phyloP scores from a whole-genome alignment of 2,797 vertebrate genomes.

The Pachyuromys duprasi region DNA sequence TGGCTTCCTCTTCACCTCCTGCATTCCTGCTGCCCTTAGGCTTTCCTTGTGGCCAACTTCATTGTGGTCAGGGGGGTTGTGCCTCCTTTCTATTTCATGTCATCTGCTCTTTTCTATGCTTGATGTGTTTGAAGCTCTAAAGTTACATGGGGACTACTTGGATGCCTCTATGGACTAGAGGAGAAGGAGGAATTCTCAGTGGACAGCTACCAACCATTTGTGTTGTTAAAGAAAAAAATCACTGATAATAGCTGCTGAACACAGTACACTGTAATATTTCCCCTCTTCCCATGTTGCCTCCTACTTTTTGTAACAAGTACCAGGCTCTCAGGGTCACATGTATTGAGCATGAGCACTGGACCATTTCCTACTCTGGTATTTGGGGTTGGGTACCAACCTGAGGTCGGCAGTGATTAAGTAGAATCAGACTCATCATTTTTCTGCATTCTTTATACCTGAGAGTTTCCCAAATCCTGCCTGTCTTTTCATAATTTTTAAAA shows the following conservation, averaged over 20 bases:
- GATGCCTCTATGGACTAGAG: not conserved
- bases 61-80: not conserved
- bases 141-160: not conserved
- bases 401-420: not conserved
- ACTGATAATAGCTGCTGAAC: rapidly evolving
- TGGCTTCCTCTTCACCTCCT: rapidly evolving
- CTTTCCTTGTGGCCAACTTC: not conserved
- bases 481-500: not conserved
- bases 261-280: rapidly evolving
- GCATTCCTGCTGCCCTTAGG: not conserved
- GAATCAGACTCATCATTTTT: not conserved
- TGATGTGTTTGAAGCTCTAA: not conserved
- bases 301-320: not conserved
- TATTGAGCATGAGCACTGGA: not conserved
- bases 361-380: not conserved
- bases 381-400: not conserved
- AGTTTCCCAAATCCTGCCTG: not conserved
- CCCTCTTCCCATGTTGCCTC: not conserved
- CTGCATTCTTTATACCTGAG: not conserved
- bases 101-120: not conserved
- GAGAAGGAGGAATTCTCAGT: not conserved
- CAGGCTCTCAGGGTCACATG: not conserved
- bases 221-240: not conserved
- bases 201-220: rapidly evolving
- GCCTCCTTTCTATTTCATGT: not conserved